Percentiles rank a stretch among this genome's conserved stretches.
Evolutionary conservation across 1,140 invertebrate genomes (phyloP).

Genomic region (Catajapyx aquilonaris): DNA sequence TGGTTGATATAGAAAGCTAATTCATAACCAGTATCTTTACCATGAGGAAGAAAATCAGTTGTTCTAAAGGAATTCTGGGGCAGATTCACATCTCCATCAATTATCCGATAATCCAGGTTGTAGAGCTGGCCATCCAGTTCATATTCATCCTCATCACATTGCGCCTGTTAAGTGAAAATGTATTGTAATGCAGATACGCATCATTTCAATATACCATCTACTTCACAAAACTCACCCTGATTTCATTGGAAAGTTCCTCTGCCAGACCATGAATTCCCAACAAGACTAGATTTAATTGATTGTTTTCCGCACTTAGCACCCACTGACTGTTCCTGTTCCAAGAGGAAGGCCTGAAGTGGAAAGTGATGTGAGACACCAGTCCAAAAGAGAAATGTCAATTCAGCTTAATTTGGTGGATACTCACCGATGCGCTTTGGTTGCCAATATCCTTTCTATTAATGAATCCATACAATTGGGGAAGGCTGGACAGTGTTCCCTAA

Average conservation of each 20-base stretch:
- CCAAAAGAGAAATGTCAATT: too few species aligned
- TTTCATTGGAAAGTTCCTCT: constrained; percentile 53
- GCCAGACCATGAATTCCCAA: constrained; percentile 55
- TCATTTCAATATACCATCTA: too few species aligned
- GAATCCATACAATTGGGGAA: constrained; percentile 76
- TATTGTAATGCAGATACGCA: not conserved
- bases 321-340: constrained; percentile 44
- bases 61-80: constrained; percentile 55
- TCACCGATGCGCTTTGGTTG: constrained; percentile 42
- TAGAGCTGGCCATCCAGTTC: constrained; percentile 63
- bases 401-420: constrained; percentile 9
- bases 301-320: constrained; percentile 39
- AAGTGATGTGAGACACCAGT: too few species aligned
- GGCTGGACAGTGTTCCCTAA: constrained; percentile 79
- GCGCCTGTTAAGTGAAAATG: constrained; percentile 21
- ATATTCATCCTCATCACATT: constrained; percentile 63
- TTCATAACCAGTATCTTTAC: constrained; percentile 19
- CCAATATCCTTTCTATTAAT: constrained; percentile 51
- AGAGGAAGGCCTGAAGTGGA: constrained; percentile 34
- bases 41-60: constrained; percentile 52
- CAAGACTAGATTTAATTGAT: constrained; percentile 48
- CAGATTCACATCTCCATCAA: constrained; percentile 61
- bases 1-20: not conserved
- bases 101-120: constrained; percentile 61
- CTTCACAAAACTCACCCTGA: constrained; percentile 45